Evolutionary conservation across 2,797 vertebrate genomes (phyloP).

Genomic region (Margarornis squamiger): DNA sequence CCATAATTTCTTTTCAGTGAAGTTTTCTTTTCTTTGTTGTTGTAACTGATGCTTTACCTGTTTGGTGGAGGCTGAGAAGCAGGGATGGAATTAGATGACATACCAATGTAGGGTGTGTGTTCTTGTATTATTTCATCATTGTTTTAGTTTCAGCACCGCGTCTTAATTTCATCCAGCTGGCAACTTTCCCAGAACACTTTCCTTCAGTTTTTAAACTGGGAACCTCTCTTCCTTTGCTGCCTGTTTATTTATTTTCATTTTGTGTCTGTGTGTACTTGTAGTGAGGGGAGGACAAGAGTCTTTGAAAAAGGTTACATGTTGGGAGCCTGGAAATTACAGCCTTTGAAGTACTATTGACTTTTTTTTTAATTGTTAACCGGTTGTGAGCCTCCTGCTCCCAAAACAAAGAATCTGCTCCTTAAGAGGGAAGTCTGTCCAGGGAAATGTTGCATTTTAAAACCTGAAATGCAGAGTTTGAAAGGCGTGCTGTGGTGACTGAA

Average conservation of each 20-base stretch:
- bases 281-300: constrained; percentile 22
- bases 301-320: constrained; percentile 16
- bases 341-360: not conserved
- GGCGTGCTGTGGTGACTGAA: not conserved
- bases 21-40: constrained; percentile 42
- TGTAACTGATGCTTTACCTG: constrained; percentile 52
- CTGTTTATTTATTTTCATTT: constrained; percentile 45
- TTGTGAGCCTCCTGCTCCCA: not conserved
- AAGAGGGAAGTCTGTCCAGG: not conserved
- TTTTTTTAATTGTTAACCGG: not conserved
- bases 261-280: constrained; percentile 28
- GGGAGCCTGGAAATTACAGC: constrained; percentile 15
- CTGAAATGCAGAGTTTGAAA: not conserved
- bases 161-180: constrained; percentile 60
- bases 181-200: constrained; percentile 60
- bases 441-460: not conserved
- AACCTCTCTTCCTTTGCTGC: constrained; percentile 35
- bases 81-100: constrained; percentile 55
- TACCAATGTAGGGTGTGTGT: constrained; percentile 30
- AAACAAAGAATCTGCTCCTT: not conserved
- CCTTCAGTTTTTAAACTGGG: constrained; percentile 38
- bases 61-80: constrained; percentile 36
- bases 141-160: constrained; percentile 17
- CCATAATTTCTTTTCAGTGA: constrained; percentile 45
- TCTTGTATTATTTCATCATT: constrained; percentile 60